phyloP scores from a whole-genome alignment of 2,113 vertebrate genomes.

The Orthonyx spaldingii region DNA sequence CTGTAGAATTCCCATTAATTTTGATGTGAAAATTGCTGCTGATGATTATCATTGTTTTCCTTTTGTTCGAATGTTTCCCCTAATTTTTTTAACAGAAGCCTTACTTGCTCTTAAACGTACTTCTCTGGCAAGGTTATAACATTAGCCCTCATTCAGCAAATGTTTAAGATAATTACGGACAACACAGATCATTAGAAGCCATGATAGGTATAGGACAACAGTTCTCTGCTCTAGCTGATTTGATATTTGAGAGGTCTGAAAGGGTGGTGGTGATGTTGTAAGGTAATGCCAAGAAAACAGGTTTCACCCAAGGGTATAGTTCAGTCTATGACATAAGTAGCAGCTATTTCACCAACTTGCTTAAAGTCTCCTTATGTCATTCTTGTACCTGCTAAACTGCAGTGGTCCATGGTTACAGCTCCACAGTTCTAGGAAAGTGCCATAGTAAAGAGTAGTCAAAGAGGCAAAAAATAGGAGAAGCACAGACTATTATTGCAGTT shows the following conservation, averaged over 20 bases:
- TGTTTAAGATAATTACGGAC: background rate
- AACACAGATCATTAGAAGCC: background rate
- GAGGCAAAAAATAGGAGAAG: background rate
- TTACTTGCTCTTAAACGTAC: background rate
- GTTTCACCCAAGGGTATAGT: background rate
- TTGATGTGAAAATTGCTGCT: background rate
- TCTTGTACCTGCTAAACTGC: background rate
- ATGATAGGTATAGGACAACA: background rate
- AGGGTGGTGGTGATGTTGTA: fast-evolving
- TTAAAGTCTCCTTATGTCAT: background rate
- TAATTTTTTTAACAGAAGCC: background rate
- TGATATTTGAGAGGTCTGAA: background rate
- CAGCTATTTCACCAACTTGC: background rate
- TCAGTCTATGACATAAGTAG: background rate
- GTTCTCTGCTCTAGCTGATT: background rate
- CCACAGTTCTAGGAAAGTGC: background rate
- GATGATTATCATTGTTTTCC: background rate
- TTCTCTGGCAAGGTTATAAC: background rate
- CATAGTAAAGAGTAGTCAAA: background rate
- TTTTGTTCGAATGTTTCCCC: background rate
- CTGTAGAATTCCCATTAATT: background rate
- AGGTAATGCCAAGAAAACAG: background rate
- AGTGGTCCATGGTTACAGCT: background rate
- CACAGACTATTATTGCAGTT: background rate
- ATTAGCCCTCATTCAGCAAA: background rate